These are phyloP conservation scores for Catostylus mosaicus DNA, from an alignment of 30 jellyfish, hydroid and myxozoan species.

Conservation along the genomic window DNA sequence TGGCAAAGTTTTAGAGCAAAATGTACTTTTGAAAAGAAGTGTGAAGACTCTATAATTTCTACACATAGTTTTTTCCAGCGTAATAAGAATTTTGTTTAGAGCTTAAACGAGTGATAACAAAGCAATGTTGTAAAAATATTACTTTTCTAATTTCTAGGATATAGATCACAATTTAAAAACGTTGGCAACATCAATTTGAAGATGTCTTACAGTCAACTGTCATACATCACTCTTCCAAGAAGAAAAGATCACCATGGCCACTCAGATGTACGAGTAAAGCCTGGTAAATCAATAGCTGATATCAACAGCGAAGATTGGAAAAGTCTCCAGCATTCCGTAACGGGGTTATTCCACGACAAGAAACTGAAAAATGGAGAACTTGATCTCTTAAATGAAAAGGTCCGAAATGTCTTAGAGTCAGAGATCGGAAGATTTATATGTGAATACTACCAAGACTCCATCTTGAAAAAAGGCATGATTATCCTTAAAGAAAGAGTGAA, in stretches of 20 bases:
- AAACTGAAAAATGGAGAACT: constrained; percentile 69
- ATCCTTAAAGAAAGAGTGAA: constrained; percentile 75
- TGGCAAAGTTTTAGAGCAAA: not conserved
- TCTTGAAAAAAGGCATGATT: constrained; percentile 88
- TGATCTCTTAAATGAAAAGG: constrained; percentile 81
- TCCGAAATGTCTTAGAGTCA: constrained; percentile 80
- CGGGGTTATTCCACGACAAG: constrained; percentile 77
- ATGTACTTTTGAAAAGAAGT: not conserved
- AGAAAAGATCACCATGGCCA: constrained; percentile 34
- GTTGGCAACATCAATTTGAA: not conserved
- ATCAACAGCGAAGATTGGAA: constrained; percentile 93
- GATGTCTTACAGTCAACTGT: constrained; percentile 52
- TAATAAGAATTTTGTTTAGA: not conserved
- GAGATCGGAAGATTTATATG: constrained; percentile 76
- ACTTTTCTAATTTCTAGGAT: not conserved
- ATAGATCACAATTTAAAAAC: not conserved
- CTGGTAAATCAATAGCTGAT: constrained; percentile 75
- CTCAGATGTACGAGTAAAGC: constrained; percentile 19
- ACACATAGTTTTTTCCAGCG: not conserved
- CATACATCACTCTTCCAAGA: constrained; percentile 57
- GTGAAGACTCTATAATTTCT: too few relatives aligned
- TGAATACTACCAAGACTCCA: constrained; percentile 85
- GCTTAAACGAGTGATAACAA: not conserved
- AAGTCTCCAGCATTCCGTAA: constrained; percentile 76
- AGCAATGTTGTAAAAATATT: not conserved